Evolutionary conservation across 1,140 invertebrate genomes (phyloP).

Genomic region (Trialeurodes vaporariorum): DNA sequence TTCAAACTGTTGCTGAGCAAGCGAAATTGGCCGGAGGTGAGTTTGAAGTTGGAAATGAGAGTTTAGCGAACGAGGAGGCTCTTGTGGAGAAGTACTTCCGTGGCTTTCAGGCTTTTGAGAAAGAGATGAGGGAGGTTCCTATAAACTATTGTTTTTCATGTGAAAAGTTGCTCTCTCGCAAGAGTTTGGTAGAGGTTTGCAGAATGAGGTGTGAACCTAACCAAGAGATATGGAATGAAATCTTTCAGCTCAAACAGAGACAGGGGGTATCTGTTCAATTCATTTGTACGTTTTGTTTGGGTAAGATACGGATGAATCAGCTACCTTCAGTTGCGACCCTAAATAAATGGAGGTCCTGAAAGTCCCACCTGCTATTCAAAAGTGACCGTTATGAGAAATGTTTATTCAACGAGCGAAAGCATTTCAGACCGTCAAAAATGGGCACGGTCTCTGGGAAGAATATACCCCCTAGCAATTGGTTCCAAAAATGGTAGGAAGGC

Average conservation of each 20-base stretch:
- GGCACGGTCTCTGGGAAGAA: slow-evolving; percentile 27
- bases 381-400: slow-evolving; percentile 25
- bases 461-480: slow-evolving; percentile 23
- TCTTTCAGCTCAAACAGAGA: slow-evolving; percentile 11
- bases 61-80: too few relatives aligned
- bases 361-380: slow-evolving; percentile 17
- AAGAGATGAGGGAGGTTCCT: not conserved
- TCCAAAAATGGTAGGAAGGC: slow-evolving; percentile 27
- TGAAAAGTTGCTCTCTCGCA: slow-evolving; percentile 22
- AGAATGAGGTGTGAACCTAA: slow-evolving; percentile 13
- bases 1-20: too few relatives aligned
- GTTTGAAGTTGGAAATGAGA: too few relatives aligned
- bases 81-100: too few relatives aligned
- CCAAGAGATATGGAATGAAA: not conserved
- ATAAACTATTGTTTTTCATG: slow-evolving; percentile 21
- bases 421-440: too few relatives aligned
- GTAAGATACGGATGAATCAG: slow-evolving; percentile 14
- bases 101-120: too few relatives aligned
- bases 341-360: slow-evolving; percentile 18
- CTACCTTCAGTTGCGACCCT: slow-evolving; percentile 18
- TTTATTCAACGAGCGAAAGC: slow-evolving; percentile 31
- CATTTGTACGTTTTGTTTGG: slow-evolving; percentile 17
- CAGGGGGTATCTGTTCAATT: slow-evolving; percentile 14
- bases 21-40: too few relatives aligned
- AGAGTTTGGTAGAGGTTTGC: slow-evolving; percentile 14